Evolutionary conservation across 2,888 invertebrate genomes (phyloP).

Genomic region (Empis stercorea): DNA sequence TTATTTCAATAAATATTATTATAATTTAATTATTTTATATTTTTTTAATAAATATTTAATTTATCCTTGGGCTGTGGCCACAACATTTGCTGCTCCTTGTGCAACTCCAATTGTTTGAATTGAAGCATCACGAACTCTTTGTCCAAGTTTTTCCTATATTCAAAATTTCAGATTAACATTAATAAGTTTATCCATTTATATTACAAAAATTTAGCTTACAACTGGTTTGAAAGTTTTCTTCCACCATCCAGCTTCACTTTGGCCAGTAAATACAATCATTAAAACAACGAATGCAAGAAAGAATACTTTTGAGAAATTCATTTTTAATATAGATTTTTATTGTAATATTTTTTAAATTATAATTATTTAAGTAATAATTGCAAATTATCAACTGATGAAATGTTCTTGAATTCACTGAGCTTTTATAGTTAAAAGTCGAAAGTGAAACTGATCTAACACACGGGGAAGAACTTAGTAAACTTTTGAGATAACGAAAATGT

Average conservation of each 20-base stretch:
- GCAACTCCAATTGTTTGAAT: constrained; percentile 22
- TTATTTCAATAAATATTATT: too few species aligned
- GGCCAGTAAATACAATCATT: constrained; percentile 18
- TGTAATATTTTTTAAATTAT: not conserved
- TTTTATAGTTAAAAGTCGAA: not conserved
- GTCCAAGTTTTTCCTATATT: constrained; percentile 20
- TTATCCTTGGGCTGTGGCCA: constrained; percentile 7
- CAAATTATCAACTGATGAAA: too few species aligned
- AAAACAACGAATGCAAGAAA: constrained; percentile 21
- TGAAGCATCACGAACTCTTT: constrained; percentile 23
- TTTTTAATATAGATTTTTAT: constrained; percentile 7
- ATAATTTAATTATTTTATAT: too few species aligned
- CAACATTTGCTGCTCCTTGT: constrained; percentile 21
- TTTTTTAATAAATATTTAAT: not conserved
- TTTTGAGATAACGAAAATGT: too few species aligned
- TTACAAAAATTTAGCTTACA: not conserved
- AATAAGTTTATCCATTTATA: not conserved
- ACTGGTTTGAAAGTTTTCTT: constrained; percentile 10
- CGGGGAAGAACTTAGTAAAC: too few species aligned
- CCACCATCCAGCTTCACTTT: constrained; percentile 26
- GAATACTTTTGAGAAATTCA: constrained; percentile 19
- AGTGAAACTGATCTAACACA: too few species aligned
- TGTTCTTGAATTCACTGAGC: not conserved
- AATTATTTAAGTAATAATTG: not conserved
- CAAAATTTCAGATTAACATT: not conserved